Conservation (phyloP, 2,888 invertebrate genomes). For the Cyrtodaria siliqua region DNA sequence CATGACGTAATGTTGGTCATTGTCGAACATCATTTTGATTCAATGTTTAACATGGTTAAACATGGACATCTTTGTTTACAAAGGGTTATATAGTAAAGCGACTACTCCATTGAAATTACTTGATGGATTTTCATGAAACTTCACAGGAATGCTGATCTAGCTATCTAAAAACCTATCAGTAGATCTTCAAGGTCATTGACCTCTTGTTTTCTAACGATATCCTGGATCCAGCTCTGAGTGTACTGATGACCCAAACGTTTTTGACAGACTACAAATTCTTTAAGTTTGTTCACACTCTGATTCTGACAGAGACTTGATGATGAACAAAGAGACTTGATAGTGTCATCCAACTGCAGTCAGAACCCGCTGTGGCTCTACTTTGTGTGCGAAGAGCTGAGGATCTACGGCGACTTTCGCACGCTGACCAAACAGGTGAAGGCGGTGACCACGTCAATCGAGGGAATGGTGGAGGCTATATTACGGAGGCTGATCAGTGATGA, state of each 20-base stretch:
- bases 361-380: conserved; percentile 81
- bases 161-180: no score
- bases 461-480: conserved; percentile 72
- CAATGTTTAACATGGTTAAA: no score
- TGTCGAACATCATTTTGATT: no score
- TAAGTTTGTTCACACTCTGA: not conserved
- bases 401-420: conserved; percentile 82
- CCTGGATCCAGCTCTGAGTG: no score
- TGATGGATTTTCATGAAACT: no score
- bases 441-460: conserved; percentile 75
- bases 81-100: no score
- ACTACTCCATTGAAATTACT: no score
- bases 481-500: conserved; percentile 77
- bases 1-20: no score
- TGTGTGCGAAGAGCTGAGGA: conserved; percentile 81
- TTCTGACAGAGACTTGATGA: conserved; percentile 76
- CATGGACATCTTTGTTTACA: no score
- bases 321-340: conserved; percentile 71
- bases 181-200: no score
- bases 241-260: not conserved
- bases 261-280: not conserved
- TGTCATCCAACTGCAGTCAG: conserved; percentile 70
- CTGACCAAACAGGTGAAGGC: conserved; percentile 74
- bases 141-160: no score
- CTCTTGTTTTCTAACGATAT: no score